These are phyloP conservation scores for Clinocottus analis DNA, from an alignment of 2,113 vertebrate species.

Conservation along the genomic window DNA sequence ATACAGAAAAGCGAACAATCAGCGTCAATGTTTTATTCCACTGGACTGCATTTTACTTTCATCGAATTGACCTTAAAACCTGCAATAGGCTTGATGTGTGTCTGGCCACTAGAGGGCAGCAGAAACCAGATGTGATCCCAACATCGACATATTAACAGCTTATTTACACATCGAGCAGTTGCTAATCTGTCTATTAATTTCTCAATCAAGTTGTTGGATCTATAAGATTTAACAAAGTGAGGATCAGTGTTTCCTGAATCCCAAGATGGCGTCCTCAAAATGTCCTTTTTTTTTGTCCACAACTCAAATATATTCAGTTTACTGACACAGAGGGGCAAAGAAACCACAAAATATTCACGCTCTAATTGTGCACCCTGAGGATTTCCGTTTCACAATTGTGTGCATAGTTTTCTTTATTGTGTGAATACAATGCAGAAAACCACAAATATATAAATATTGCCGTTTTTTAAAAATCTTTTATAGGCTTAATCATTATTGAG, in stretches of 20 bases:
- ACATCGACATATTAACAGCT: background rate
- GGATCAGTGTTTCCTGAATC: background rate
- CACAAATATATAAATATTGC: too few species aligned
- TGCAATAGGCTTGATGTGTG: background rate
- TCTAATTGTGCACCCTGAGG: too few species aligned
- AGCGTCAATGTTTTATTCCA: too few species aligned
- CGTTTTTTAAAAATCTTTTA: too few species aligned
- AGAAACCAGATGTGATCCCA: background rate
- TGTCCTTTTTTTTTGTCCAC: background rate
- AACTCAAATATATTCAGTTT: background rate
- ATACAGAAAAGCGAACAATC: conserved; percentile 7
- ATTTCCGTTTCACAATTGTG: too few species aligned
- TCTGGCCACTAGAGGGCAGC: background rate
- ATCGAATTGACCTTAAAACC: background rate
- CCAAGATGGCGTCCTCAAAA: background rate
- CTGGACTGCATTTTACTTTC: background rate
- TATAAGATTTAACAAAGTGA: background rate
- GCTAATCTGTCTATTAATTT: background rate
- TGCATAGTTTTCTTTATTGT: too few species aligned
- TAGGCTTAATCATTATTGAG: too few species aligned
- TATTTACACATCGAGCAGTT: background rate
- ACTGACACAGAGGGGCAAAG: too few species aligned
- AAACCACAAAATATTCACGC: background rate
- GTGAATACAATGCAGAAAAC: too few species aligned
- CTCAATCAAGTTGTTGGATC: background rate